Percentiles rank a stretch among this genome's conserved stretches.
phyloP scores from a whole-genome alignment of 2,888 invertebrate genomes.

The Phyto melanocephala region DNA sequence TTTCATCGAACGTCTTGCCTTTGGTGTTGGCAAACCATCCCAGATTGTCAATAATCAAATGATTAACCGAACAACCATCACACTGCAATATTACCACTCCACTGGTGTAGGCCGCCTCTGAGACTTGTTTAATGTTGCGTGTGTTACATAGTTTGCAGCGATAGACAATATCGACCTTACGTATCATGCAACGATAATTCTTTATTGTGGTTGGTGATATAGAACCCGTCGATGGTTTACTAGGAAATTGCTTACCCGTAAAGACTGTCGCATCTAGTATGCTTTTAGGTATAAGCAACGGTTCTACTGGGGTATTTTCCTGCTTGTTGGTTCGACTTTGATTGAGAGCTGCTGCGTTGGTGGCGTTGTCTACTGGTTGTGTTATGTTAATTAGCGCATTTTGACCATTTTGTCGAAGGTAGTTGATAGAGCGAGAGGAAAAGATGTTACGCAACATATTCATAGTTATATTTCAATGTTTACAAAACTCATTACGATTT shows the following conservation, averaged over 20 bases:
- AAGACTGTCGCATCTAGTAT: constrained; percentile 73
- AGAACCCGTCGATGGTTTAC: constrained; percentile 65
- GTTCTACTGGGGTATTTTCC: constrained; percentile 66
- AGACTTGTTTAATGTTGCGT: constrained; percentile 74
- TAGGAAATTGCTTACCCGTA: constrained; percentile 69
- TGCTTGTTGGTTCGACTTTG: constrained; percentile 35
- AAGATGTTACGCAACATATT: constrained; percentile 76
- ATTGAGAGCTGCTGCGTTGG: not conserved
- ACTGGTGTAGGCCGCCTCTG: constrained; percentile 74
- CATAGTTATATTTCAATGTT: constrained; percentile 66
- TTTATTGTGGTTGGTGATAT: constrained; percentile 73
- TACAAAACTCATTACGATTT: constrained; percentile 65
- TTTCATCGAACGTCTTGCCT: constrained; percentile 72
- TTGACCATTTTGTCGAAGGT: constrained; percentile 74
- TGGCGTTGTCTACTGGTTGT: constrained; percentile 67
- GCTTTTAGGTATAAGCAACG: constrained; percentile 72
- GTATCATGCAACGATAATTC: constrained; percentile 72
- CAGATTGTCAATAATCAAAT: constrained; percentile 75
- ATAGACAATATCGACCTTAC: constrained; percentile 75
- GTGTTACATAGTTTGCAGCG: constrained; percentile 76
- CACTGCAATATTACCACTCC: constrained; percentile 76
- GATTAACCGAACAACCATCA: constrained; percentile 76
- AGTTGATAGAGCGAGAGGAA: constrained; percentile 71
- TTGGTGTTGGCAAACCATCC: constrained; percentile 74
- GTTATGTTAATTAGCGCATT: constrained; percentile 74